Base-by-base conservation (phyloP, 2,113 vertebrate species). In the Malurus elegans region DNA sequence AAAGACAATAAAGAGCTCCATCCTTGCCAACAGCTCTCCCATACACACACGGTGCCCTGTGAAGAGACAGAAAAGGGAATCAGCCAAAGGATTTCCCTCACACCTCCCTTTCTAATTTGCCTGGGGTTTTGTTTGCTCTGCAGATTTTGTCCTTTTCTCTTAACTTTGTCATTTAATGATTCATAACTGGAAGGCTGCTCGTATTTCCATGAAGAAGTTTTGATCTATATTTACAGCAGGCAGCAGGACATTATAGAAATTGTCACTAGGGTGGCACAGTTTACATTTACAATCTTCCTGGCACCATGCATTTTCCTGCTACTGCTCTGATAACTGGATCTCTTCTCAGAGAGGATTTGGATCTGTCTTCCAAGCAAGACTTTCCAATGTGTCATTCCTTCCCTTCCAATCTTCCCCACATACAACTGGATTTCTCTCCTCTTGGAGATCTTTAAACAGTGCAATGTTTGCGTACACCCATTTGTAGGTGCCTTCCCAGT, bases 1-100 rank as follows among this genome's bases (percentile, higher is more conserved):
- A 51, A 97, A 95, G 84, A 95, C 14, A 56, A 98, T 81, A 12
- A 98, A 98, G 83, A 97, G 71, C 86, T 98, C 96, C 64, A 79
- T 86, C 67, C 23, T 91, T 47, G 97, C 97, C 94, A 98, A 14
- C 53, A 95, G 89, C n/a, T 97, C 94, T 42, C 96, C 97, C 25
- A 96, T 88, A 34, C 97, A 97, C 5, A 90, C 53, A 10, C 47
- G 32, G 13, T 95, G 95, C 32, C 95, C 97, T 97, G 75, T 18
- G 70, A 85, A 65, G 70, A 75, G 36, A 83, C 5, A 79, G 31
- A 58, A 70, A 38, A 65, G 24, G 14, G 44, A 38, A 44, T 82
- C 48, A 75, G 47, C 9, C 48, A 44, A 29, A 72, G 36, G 40
- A 40, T 83, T 90, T 51, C 54, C 31, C 16, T 23, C 65, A 26